Evolutionary conservation across 2,888 invertebrate species (phyloP), one percentile per base, ranked within the genome.

Genomic region (Lithophane socia): DNA sequence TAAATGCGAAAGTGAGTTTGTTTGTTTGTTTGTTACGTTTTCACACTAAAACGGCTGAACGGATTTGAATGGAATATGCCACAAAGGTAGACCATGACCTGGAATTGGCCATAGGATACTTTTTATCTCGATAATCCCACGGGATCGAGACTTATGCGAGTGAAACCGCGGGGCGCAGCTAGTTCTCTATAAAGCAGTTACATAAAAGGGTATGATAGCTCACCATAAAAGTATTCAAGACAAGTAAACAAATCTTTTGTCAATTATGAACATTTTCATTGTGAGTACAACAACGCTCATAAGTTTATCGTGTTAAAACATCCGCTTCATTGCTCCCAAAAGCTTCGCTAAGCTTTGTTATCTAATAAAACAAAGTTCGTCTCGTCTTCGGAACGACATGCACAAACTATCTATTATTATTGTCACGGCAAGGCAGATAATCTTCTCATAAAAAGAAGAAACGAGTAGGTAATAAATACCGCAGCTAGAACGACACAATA

Each of bases 401-500:
- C 10, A 9, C 67, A 49, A 21, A 29, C 21, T 58, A 16, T 29
- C 9, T 42, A 13, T 52, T 72, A 29, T 16, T 54, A 42, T 44
- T 52, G 18, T 52, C 42, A 10, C 29, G 16, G 4, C 29, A 16
- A 44, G 44, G 21, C 29, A 56, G 12, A 73, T 60, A 16, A 18
- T 56, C 4, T 56, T 49, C n/a, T 75, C 5, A 29, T 2, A 37
- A 5, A 42, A n/a, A 76, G 5, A 82, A 49, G n/a, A 1, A 37
- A 37, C 13, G 4, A 74, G 49, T 37, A 37, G 37, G 37, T 42
- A 49, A 44, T n/a, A 64, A 64, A 82, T 21, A 37, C 24, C 7
- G 12, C n/a, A 81, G 44, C 10, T 18, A 18, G 10, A 37, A 52
- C 21, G 18, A 54, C 52, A 60, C 29, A 79, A 68, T 68, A 79